A percentile compares a stretch with the other conserved stretches of the same genome.
These are phyloP conservation scores for Tetrao urogallus DNA, from an alignment of 2,113 vertebrate genomes.

Conservation along the genomic window DNA sequence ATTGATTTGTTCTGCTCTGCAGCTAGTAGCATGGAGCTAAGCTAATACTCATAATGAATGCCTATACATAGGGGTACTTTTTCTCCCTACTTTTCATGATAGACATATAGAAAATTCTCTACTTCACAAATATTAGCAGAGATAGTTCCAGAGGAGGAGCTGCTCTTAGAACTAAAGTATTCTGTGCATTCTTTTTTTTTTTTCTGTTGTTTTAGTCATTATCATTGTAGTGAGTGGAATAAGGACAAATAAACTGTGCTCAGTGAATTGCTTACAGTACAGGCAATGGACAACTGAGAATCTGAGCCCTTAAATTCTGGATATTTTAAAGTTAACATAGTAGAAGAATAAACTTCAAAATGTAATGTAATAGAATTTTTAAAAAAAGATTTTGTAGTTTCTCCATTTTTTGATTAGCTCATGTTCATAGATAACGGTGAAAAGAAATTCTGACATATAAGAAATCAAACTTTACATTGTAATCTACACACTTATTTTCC, in stretches of 20 bases:
- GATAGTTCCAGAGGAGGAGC: neutral
- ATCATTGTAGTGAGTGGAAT: neutral
- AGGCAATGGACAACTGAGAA: neutral
- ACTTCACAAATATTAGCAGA: neutral
- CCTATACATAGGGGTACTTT: neutral
- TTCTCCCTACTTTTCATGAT: neutral
- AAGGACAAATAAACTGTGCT: neutral
- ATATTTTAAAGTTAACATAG: neutral
- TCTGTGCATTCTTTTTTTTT: neutral
- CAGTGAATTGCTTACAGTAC: neutral
- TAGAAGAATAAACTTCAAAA: neutral
- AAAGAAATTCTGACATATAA: neutral
- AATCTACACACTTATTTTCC: neutral
- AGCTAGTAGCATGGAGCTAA: neutral
- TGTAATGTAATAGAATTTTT: neutral
- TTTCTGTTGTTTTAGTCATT: neutral
- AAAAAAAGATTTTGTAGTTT: neutral
- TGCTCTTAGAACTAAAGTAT: neutral
- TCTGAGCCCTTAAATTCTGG: neutral
- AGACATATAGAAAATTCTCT: neutral
- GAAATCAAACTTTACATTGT: neutral
- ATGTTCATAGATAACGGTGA: neutral
- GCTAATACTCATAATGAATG: neutral
- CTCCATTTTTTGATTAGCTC: neutral
- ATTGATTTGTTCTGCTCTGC: neutral